phyloP scores from a whole-genome alignment of 2,888 invertebrate genomes.

The Troides aeacus region DNA sequence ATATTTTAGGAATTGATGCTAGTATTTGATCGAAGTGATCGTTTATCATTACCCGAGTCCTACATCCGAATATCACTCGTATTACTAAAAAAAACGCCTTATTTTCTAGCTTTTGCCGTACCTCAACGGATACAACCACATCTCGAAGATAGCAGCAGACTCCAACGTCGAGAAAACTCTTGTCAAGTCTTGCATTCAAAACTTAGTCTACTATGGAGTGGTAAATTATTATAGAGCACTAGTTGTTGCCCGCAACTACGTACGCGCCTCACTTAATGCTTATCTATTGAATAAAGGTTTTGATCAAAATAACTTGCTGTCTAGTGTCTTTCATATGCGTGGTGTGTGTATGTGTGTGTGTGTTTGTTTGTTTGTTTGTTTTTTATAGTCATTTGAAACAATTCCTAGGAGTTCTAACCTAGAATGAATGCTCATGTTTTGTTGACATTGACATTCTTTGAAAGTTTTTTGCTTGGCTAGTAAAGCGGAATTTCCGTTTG shows the following conservation, averaged over 20 bases:
- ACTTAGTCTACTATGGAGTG: constrained; percentile 89
- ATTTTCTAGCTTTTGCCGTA: constrained; percentile 85
- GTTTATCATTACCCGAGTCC: neutral
- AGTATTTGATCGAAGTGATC: neutral
- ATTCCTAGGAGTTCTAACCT: neutral
- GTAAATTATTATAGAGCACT: constrained; percentile 11
- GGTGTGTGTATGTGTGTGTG: neutral
- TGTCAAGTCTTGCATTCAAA: constrained; percentile 96
- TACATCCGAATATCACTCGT: neutral
- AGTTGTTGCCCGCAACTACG: neutral
- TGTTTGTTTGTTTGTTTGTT: neutral
- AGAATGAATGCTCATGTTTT: neutral
- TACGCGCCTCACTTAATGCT: constrained; percentile 2
- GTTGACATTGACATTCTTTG: neutral
- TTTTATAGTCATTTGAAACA: neutral
- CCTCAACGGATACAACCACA: constrained; percentile 95
- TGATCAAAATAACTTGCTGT: neutral
- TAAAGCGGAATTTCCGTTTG: neutral
- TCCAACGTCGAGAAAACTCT: constrained; percentile 96
- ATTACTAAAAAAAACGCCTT: constrained; percentile 1
- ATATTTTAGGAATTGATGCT: neutral
- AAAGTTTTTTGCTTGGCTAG: neutral
- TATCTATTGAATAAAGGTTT: constrained; percentile 1
- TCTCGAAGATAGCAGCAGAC: constrained; percentile 92
- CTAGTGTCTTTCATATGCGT: neutral